Evolutionary conservation across 1,140 invertebrate species (phyloP).

Genomic region (Megalopta genalis): DNA sequence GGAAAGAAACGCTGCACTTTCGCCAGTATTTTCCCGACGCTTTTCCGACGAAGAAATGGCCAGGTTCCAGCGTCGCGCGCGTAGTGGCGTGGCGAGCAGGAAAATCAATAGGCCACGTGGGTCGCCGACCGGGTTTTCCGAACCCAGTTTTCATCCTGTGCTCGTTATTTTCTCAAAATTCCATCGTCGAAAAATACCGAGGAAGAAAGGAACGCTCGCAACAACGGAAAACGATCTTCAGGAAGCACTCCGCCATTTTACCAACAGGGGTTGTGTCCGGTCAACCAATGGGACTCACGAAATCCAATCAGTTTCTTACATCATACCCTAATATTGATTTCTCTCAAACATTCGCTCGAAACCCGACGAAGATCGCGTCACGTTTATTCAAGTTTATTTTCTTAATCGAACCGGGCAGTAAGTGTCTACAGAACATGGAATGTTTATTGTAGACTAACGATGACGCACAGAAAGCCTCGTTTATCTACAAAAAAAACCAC

Average conservation of each 20-base stretch:
- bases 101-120: constrained; percentile 77
- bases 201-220: not conserved
- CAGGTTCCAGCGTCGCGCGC: constrained; percentile 32
- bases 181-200: not conserved
- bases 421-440: too few relatives aligned
- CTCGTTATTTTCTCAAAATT: not conserved
- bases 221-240: not conserved
- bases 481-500: too few relatives aligned
- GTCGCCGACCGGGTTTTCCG: constrained; percentile 63
- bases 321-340: not conserved
- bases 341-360: not conserved
- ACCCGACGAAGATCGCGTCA: too few relatives aligned
- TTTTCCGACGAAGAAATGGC: constrained; percentile 28
- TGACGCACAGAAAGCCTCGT: too few relatives aligned
- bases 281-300: not conserved
- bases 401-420: too few relatives aligned
- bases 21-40: too few relatives aligned
- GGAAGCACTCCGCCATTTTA: not conserved
- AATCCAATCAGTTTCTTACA: not conserved
- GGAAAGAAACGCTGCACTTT: too few relatives aligned
- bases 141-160: constrained; percentile 57
- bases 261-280: not conserved
- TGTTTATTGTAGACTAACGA: too few relatives aligned
- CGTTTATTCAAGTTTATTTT: too few relatives aligned
- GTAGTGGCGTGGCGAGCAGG: constrained; percentile 43